phyloP scores from a whole-genome alignment of 2,888 invertebrate species.

The Camptogramma bilineatum region DNA sequence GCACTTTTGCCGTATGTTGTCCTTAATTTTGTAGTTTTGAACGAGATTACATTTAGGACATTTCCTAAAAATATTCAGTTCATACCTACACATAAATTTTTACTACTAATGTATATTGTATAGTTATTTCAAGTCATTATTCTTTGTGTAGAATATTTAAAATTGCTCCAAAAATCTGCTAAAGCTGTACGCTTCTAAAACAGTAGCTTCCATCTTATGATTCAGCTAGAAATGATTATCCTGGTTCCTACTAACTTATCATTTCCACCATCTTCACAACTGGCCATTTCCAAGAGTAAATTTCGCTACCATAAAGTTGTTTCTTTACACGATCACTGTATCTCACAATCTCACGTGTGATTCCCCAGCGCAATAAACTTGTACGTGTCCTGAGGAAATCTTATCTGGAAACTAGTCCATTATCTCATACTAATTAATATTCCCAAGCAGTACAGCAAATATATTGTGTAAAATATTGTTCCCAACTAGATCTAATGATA shows the following conservation, averaged over 20 bases:
- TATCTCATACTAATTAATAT: constrained; percentile 62
- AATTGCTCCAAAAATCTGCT: no score
- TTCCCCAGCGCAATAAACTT: constrained; percentile 19
- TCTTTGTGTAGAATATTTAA: no score
- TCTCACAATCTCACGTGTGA: constrained; percentile 32
- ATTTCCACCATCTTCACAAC: not conserved
- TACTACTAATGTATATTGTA: no score
- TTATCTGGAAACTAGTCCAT: constrained; percentile 50
- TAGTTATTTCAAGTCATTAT: no score
- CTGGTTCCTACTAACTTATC: not conserved
- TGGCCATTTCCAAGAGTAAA: not conserved
- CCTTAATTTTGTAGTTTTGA: no score
- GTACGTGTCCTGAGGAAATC: constrained; percentile 27
- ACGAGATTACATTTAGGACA: no score
- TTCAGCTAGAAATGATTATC: not conserved
- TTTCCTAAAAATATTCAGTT: no score
- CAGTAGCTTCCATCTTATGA: no score
- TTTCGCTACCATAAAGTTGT: constrained; percentile 1
- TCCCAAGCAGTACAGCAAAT: constrained; percentile 49
- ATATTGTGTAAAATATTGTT: constrained; percentile 24
- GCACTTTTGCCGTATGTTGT: no score
- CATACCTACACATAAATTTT: no score
- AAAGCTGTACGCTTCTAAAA: no score
- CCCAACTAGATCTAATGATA: constrained; percentile 28
- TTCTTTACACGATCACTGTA: constrained; percentile 10